Base-by-base conservation (phyloP, 2,888 invertebrate species). In the Cheiracanthium punctorium region DNA sequence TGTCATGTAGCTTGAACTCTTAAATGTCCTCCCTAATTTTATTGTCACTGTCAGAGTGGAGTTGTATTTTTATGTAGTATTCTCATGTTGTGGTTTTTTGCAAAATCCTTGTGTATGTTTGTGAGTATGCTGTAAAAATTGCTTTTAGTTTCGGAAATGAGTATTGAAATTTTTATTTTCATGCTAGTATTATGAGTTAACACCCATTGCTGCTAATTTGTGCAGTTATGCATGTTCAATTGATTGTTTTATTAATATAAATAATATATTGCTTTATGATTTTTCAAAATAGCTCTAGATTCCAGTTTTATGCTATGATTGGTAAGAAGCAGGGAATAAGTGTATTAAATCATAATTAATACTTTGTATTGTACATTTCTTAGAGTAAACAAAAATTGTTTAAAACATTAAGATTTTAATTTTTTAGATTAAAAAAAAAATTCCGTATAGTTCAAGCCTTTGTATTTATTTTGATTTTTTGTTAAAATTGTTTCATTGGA, bases 1-100 rank as follows among this genome's bases (percentile, higher is more conserved):
- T 85, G 79, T 85, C 58, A 32, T 74, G 73, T 85, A 85, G 84
- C 84, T 85, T 85, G 67, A 82, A 75, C 65, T n/a, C n/a, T n/a
- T 32, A 20, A 33, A 28, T 85, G 79, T 52, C 77, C 29, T 58
- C 74, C 37, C 72, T 73, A 52, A 64, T 43, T 71, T 85, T 84
- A 41, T 64, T 80, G 79, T 43, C 30, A 76, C 69, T 64, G 41
- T 67, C 70, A 32, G 41, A 75, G 71, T 58, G 33, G 70, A 72
- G 33, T 17, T 48, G 70, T 64, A 43, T 58, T 48, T 81, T 58
- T 70, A 52, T 82, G 74, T 85, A 74, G 84, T 77, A 29, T 79
- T 48, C 24, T 77, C 70, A 76, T 82, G 41, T 82, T 84, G 41
- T 84, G 79, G 69, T 65, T 79, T 74, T 85, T 79, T 70, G n/a